Conservation (phyloP, 2,113 vertebrate species). For the Crotophaga sulcirostris region DNA sequence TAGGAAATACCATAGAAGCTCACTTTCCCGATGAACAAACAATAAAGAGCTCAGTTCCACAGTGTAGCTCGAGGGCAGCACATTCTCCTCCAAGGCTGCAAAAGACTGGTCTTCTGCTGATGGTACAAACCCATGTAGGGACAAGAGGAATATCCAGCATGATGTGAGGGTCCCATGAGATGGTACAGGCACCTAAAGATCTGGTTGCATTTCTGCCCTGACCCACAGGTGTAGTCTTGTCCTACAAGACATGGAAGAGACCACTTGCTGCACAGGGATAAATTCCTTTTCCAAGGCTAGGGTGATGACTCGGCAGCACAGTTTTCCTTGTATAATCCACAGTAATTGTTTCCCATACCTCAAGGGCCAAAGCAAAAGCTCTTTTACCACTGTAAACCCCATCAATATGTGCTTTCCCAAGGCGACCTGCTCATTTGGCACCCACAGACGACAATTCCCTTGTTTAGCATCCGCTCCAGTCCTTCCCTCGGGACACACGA, state of each 20-base stretch:
- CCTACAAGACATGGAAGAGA: not conserved
- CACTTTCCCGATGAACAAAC: not conserved
- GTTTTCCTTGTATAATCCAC: not conserved
- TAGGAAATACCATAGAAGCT: rapidly evolving
- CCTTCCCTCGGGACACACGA: not conserved
- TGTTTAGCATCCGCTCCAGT: not conserved
- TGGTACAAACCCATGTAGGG: not conserved
- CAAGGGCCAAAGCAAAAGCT: not conserved
- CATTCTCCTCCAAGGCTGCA: not conserved
- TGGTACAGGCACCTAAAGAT: not conserved
- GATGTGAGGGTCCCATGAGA: not conserved
- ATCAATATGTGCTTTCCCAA: not conserved
- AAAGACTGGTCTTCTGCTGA: not conserved
- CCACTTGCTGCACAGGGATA: not conserved
- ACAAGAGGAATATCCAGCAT: rapidly evolving
- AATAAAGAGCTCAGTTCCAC: not conserved
- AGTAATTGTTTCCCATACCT: no score
- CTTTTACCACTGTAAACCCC: not conserved
- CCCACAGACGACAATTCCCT: not conserved
- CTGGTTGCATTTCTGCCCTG: not conserved
- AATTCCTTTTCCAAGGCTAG: not conserved
- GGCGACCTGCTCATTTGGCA: not conserved
- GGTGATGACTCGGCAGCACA: not conserved
- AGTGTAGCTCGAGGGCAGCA: not conserved
- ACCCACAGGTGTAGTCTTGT: not conserved